Conservation (phyloP, 64 coral and sea anemone genomes). For the Pocillopora damicornis region DNA sequence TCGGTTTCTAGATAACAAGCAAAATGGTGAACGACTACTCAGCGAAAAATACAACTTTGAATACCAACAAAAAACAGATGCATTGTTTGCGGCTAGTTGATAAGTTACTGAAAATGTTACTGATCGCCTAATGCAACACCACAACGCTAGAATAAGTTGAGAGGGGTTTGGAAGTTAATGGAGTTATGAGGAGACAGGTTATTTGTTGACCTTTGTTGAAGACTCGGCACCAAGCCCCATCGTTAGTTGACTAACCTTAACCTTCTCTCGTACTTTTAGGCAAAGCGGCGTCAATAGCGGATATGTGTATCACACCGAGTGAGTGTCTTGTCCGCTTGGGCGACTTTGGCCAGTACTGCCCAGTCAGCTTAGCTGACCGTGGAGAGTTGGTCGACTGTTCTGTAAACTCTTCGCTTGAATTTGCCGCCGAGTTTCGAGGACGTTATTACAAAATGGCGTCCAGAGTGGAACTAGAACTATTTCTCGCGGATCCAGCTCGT, state of each 20-base stretch:
- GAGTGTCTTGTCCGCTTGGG: conserved; percentile 78
- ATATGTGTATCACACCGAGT: conserved; percentile 90
- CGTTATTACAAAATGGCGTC: conserved; percentile 97
- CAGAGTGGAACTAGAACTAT: conserved; percentile 66
- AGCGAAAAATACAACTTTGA: too few species aligned
- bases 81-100: too few species aligned
- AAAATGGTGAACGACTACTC: too few species aligned
- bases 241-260: neutral
- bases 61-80: too few species aligned
- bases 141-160: too few species aligned
- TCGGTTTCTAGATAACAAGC: too few species aligned
- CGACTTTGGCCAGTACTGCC: conserved; percentile 90
- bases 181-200: too few species aligned
- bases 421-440: conserved; percentile 90
- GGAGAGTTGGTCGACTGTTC: conserved; percentile 96
- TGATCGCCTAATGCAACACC: too few species aligned
- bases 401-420: conserved; percentile 64
- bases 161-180: too few species aligned
- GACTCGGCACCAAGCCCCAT: too few species aligned
- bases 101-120: too few species aligned
- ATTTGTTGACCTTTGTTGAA: too few species aligned
- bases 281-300: conserved; percentile 75
- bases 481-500: conserved; percentile 66
- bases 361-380: conserved; percentile 86
- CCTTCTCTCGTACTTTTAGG: conserved; percentile 44